phyloP scores from a whole-genome alignment of 2,888 invertebrate genomes.

The Andricus curvator region DNA sequence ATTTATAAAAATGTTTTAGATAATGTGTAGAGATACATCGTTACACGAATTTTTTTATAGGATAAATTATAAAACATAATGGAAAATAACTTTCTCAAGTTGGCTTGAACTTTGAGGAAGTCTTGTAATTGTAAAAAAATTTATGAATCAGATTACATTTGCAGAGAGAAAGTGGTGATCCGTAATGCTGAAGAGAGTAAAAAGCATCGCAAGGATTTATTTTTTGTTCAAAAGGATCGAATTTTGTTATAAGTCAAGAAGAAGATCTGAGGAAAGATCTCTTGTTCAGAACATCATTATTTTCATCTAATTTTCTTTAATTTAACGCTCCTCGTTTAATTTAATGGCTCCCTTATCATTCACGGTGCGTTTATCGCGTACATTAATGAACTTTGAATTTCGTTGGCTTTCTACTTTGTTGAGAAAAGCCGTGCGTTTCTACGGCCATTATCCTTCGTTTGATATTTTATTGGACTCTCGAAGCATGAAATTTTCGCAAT shows the following conservation, averaged over 20 bases:
- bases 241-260: neutral
- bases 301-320: neutral
- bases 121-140: neutral
- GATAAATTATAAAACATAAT: neutral
- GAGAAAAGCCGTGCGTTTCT: slow-evolving; percentile 46
- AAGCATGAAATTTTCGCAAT: slow-evolving; percentile 45
- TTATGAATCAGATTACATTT: neutral
- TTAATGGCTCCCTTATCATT: neutral
- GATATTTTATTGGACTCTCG: slow-evolving; percentile 44
- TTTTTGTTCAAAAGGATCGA: neutral
- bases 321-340: neutral
- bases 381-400: slow-evolving; percentile 41
- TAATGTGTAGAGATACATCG: no score
- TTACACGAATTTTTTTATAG: no score
- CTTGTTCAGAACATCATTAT: neutral
- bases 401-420: slow-evolving; percentile 47
- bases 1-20: no score
- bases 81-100: neutral
- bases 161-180: neutral
- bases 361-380: slow-evolving; percentile 1
- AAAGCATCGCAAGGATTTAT: neutral
- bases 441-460: slow-evolving; percentile 13
- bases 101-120: neutral
- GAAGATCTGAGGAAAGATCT: neutral
- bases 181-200: neutral